These are phyloP conservation scores for Bradypus variegatus DNA, from an alignment of 2,797 vertebrate genomes.

Conservation along the genomic window DNA sequence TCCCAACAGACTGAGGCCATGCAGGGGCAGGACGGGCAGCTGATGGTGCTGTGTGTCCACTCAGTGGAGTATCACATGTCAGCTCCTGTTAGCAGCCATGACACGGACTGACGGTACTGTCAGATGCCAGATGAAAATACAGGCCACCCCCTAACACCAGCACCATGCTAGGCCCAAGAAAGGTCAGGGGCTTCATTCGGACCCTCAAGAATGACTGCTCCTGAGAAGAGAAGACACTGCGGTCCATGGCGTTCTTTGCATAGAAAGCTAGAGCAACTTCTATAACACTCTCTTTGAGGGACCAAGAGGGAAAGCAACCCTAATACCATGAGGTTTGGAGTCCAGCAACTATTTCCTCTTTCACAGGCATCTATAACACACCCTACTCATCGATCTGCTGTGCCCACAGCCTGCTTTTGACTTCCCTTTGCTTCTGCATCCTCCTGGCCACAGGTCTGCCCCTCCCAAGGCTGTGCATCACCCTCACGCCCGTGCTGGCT, in stretches of 20 bases:
- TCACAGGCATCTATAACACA: too few relatives aligned
- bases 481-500: not conserved
- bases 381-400: rapidly evolving
- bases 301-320: not conserved
- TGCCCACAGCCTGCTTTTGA: not conserved
- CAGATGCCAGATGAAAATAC: not conserved
- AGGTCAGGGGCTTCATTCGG: not conserved
- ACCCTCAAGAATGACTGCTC: not conserved
- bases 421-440: not conserved
- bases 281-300: not conserved
- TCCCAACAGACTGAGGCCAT: not conserved
- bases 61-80: not conserved
- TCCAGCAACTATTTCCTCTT: not conserved
- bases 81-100: not conserved
- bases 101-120: rapidly evolving
- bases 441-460: not conserved
- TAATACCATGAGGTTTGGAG: rapidly evolving
- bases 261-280: not conserved
- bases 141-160: not conserved
- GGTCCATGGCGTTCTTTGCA: not conserved
- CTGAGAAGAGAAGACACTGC: not conserved
- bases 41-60: rapidly evolving
- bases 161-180: not conserved
- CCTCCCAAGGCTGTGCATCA: not conserved
- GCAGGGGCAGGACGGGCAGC: not conserved